Percentiles rank a stretch among this genome's conserved stretches.
Evolutionary conservation across 2,113 vertebrate genomes (phyloP).

Genomic region (Hipposideros armiger): DNA sequence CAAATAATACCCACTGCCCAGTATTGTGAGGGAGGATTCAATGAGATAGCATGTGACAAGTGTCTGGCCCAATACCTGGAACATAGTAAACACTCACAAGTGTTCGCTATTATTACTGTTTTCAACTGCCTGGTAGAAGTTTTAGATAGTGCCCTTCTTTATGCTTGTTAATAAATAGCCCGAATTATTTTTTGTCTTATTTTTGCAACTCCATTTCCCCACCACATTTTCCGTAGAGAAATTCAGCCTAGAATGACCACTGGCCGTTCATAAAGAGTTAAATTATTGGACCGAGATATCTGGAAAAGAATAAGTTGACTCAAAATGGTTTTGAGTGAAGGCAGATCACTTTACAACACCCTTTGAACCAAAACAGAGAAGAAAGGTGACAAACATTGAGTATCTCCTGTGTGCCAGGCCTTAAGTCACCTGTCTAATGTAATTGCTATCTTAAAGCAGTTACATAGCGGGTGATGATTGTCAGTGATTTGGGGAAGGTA

Average conservation of each 20-base stretch:
- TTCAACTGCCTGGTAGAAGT: neutral
- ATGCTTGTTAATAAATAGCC: neutral
- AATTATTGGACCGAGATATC: neutral
- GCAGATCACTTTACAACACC: neutral
- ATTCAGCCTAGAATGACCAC: neutral
- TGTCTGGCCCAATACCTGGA: neutral
- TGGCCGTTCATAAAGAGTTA: neutral
- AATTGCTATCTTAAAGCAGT: neutral
- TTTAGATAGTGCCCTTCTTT: neutral
- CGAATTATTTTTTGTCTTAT: neutral
- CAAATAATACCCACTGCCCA: neutral
- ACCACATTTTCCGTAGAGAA: neutral
- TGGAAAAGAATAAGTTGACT: neutral
- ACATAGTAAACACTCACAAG: neutral
- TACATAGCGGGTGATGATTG: neutral
- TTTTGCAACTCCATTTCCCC: neutral
- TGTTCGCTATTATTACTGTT: neutral
- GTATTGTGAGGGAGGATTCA: neutral
- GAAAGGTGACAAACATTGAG: neutral
- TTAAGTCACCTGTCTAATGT: neutral
- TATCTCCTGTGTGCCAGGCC: neutral
- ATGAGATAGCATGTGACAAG: neutral
- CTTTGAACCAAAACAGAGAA: neutral
- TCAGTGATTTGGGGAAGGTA: neutral
- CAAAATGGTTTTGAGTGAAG: neutral